Percentiles rank a stretch among this genome's conserved stretches.
phyloP scores from a whole-genome alignment of 2,888 invertebrate genomes.

The Lochmaea crataegi region DNA sequence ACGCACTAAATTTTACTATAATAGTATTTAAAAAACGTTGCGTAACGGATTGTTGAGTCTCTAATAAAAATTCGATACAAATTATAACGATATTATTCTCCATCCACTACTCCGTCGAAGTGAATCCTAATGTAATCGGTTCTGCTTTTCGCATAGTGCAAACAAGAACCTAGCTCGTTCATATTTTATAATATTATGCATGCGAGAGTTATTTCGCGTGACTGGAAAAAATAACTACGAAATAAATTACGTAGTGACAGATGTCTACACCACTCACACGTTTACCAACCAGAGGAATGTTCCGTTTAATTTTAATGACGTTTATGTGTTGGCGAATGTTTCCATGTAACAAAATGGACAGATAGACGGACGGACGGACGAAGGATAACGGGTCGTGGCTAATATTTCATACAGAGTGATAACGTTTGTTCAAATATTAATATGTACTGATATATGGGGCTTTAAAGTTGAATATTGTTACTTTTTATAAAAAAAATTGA shows the following conservation, averaged over 20 bases:
- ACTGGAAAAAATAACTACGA: constrained; percentile 8
- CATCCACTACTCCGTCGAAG: background rate
- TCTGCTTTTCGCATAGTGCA: constrained; percentile 8
- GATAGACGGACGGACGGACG: background rate
- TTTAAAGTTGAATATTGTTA: too few species aligned
- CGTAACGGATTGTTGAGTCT: background rate
- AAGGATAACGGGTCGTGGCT: background rate
- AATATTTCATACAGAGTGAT: background rate
- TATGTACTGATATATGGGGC: too few species aligned
- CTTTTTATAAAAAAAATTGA: too few species aligned
- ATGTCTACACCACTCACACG: constrained; percentile 8
- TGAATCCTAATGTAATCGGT: constrained; percentile 8
- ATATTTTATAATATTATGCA: constrained; percentile 3
- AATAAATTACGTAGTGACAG: constrained; percentile 8
- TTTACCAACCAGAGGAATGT: constrained; percentile 1
- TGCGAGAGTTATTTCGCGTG: constrained; percentile 8
- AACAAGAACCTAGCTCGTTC: background rate
- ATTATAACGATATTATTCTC: constrained; percentile 7
- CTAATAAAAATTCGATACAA: background rate
- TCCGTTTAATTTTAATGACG: constrained; percentile 10
- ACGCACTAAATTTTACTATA: background rate
- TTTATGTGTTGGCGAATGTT: constrained; percentile 2
- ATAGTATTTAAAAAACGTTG: background rate
- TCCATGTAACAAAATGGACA: background rate
- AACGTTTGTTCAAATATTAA: background rate